Evolutionary conservation across 2,113 vertebrate genomes (phyloP), one percentile per base, ranked within the genome.

Genomic region (Neotragus moschatus): DNA sequence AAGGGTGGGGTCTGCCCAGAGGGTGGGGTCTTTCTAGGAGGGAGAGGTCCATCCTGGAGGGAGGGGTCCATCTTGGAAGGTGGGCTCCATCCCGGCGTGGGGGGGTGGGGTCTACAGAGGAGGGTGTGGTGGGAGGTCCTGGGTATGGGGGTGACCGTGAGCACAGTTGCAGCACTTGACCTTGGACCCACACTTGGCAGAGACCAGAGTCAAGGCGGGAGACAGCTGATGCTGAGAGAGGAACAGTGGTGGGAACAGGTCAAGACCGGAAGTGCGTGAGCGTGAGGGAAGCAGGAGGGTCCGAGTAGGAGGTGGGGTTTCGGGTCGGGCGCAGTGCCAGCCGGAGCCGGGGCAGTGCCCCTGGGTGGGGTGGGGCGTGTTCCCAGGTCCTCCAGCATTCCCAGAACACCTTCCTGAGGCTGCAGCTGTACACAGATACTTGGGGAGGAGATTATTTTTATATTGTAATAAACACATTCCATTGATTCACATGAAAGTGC

Each of bases 271-370:
- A 43, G 36, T 39, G 70, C 8, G 19, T 3, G 53, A 60, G 63
- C 2, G 2, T 2, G 60, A 63, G 63, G 85, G 79, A 30, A 16
- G 16, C 6, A 5, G 61, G 61, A 61, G 30, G 73, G 45, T 30
- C 19, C 14, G n/a, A 7, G 84, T 0, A 16, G 51, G 47, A 51
- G 53, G 33, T 26, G 12, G 58, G 49, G 60, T 36, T 55, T 82
- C 53, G 2, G 36, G 28, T 2, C 7, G 0, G 36, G 23, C 15
- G 5, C 2, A 1, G 9, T 4, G 17, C 30, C 19, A 39, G 28
- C 3, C 6, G 7, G 36, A 39, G 47, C 19, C 0, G 2, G 17
- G 15, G 39, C 47, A 21, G 2, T 0, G 1, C 51, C 3, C 21
- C n/a, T 63, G 43, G 2, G 1, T 25, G 39, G 28, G 6, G 53